These are phyloP conservation scores for Dicyrtomina minuta DNA, from an alignment of 2,888 invertebrate species.

Conservation along the genomic window DNA sequence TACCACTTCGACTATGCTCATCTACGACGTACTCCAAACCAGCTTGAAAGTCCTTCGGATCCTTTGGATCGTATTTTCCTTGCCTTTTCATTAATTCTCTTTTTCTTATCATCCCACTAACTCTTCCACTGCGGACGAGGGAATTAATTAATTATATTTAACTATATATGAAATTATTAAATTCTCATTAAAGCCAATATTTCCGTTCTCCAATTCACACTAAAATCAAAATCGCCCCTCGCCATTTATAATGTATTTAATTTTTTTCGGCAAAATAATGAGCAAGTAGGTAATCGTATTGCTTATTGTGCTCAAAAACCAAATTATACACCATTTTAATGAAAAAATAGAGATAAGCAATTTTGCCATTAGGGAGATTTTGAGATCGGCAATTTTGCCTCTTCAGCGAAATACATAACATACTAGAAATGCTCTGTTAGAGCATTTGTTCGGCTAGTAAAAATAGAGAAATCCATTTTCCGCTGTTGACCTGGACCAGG, in stretches of 20 bases:
- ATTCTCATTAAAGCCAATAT: no score
- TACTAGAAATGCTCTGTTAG: constrained; percentile 46
- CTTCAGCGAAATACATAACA: no score
- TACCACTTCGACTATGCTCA: constrained; percentile 26
- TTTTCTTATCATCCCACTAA: constrained; percentile 31
- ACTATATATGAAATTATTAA: background rate
- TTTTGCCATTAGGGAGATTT: no score
- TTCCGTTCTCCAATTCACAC: background rate
- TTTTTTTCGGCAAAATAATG: no score
- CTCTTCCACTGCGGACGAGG: constrained; percentile 27
- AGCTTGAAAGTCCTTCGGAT: background rate
- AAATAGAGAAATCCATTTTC: constrained; percentile 29
- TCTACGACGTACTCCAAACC: constrained; percentile 13
- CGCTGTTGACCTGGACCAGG: no score
- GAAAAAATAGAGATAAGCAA: no score
- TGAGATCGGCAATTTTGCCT: no score
- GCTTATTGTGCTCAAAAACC: no score
- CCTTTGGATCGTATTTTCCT: constrained; percentile 1
- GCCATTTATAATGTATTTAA: background rate
- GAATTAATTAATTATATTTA: constrained; percentile 9
- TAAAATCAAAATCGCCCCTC: no score
- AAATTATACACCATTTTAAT: no score
- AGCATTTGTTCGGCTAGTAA: constrained; percentile 38
- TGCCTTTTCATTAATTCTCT: constrained; percentile 25
- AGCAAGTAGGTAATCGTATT: no score